Conservation (phyloP, 2,888 invertebrate species). For the Mechanitis messenoides region DNA sequence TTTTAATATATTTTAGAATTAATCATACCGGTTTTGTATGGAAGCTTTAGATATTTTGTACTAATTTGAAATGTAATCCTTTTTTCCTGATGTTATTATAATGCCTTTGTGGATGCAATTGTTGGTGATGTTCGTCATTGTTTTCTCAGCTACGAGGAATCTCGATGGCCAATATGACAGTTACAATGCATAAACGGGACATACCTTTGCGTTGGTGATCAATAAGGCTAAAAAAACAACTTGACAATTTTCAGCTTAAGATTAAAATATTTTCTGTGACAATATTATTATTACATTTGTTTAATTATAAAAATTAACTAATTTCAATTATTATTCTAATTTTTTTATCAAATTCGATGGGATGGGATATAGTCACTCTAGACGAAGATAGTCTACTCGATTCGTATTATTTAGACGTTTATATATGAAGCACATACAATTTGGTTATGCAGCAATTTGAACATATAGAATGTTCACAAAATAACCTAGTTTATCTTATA, state of each 20-base stretch:
- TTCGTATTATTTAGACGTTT: too few relatives aligned
- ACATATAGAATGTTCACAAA: neutral
- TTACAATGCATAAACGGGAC: neutral
- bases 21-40: neutral
- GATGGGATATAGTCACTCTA: too few relatives aligned
- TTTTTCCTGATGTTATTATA: slow-evolving; percentile 1
- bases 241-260: too few relatives aligned
- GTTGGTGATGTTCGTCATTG: slow-evolving; percentile 41
- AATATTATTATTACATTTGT: too few relatives aligned
- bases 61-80: neutral
- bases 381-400: too few relatives aligned
- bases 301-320: too few relatives aligned
- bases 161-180: slow-evolving; percentile 40
- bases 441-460: too few relatives aligned
- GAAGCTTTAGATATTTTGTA: neutral
- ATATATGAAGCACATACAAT: too few relatives aligned
- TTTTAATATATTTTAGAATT: neutral
- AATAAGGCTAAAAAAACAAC: too few relatives aligned
- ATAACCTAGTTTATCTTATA: neutral
- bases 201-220: neutral
- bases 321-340: too few relatives aligned
- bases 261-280: too few relatives aligned
- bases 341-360: too few relatives aligned
- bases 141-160: slow-evolving; percentile 36
- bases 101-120: slow-evolving; percentile 10